Evolutionary conservation across 2,797 vertebrate species (phyloP), one percentile per base, ranked within the genome.

Genomic region (Muscicapa striata): DNA sequence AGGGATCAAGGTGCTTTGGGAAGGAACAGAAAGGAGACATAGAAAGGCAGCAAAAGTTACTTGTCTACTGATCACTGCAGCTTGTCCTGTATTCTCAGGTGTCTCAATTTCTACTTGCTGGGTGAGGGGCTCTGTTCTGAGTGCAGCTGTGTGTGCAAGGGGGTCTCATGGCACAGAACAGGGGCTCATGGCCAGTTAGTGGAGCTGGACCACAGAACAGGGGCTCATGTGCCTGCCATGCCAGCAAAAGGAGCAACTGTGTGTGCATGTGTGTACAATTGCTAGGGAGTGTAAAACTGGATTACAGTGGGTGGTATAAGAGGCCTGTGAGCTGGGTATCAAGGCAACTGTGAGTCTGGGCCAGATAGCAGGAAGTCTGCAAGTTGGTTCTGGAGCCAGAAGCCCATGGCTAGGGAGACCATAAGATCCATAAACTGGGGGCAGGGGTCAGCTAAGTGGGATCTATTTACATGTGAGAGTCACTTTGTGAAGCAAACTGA

Each of bases 381-480:
- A 45, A 6, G 29, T 2, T 61, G 45, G 2, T 18, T 87, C 2
- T 0, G 15, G 2, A 20, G 36, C 8, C 36, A 41, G 57, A 36
- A 77, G 11, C 26, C 77, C 45, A n/a, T 3, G 1, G 3, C 11
- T 46, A 30, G 15, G 23, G 34, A 89, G 29, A 48, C 13, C 9
- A 11, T 16, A 24, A 80, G 21, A 32, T 82, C 45, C 57, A 2
- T 32, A 23, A 40, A 8, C 40, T 52, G 16, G 8, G 10, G 57
- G 10, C 1, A 0, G 13, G 10, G 10, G 4, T 14, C 1, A 0
- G 2, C 15, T 64, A 8, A 7, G 19, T 21, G 46, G 5, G 24
- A 78, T 70, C 15, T 5, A 5, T 59, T 59, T 63, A 29, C 24
- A 1, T 9, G 8, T 41, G 55, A n/a, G 24, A 17, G 6, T 69